Evolutionary conservation across 53 echinoderm and acorn worm species (phyloP), one percentile per base, ranked within the genome.

Genomic region (Holothuria scabra): DNA sequence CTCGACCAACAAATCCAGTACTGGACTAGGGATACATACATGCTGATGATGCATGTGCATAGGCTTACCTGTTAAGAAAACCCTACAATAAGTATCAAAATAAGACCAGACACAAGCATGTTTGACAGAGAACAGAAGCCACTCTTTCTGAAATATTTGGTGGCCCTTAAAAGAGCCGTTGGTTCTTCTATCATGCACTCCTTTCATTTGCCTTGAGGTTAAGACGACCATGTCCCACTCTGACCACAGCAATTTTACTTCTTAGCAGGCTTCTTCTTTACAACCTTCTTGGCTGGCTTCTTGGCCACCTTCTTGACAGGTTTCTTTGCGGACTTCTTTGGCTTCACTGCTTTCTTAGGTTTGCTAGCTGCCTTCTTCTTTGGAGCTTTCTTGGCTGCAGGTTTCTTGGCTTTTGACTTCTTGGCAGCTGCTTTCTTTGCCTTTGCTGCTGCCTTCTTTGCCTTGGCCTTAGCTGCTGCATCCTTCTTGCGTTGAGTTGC

Each of bases 161-260:
- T 93, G 93, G 93, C 93, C 90, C 93, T 93, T 84, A 93, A 89
- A 90, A 93, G 93, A 93, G 93, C 93, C 93, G 93, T 87, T 93
- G 84, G 88, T 83, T 76, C 87, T 29, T 32, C 4, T 11, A 2
- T 16, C n/a, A n/a, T 14, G 18, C 52, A 52, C 52, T 18, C 18
- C 52, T 16, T 1, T 18, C 52, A n/a, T n/a, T n/a, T n/a, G n/a
- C n/a, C n/a, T n/a, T 16, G 52, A 52, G 52, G 52, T 44, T n/a
- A n/a, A 44, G 8, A 0, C 52, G 14, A 52, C 5, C 46, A 74
- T 0, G 12, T 20, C 41, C 25, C 18, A 16, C 52, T 52, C 18
- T 0, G 1, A 18, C 30, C 56, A 49, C 35, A 8, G 48, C 2
- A 2, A 75, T 38, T 83, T 18, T 80, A 85, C 68, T 89, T 86